These are phyloP conservation scores for Callipepla squamata DNA, from an alignment of 2,113 vertebrate species.

Conservation along the genomic window DNA sequence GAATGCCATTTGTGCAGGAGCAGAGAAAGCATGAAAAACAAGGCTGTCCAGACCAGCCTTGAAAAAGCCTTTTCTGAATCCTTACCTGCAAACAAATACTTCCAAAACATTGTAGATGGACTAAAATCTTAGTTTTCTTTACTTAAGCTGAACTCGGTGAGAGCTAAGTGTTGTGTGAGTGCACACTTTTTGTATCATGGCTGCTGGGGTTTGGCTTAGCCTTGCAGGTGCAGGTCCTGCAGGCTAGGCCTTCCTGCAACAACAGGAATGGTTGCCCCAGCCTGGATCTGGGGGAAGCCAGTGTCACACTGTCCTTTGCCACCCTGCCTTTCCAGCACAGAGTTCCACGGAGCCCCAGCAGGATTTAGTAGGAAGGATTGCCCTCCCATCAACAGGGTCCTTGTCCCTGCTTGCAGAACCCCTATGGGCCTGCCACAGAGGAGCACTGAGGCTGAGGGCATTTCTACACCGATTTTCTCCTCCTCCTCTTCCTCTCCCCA, in stretches of 20 bases:
- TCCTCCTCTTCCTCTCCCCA: not conserved
- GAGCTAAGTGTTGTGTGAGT: not conserved
- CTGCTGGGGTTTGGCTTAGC: not conserved
- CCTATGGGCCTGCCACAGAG: not conserved
- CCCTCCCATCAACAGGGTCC: not conserved
- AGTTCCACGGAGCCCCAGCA: not conserved
- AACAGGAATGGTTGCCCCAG: accelerated
- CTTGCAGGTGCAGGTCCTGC: not conserved
- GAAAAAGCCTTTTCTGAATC: not conserved
- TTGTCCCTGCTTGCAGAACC: not conserved
- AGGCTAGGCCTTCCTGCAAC: not conserved
- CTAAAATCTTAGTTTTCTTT: not conserved
- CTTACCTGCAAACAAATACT: not conserved
- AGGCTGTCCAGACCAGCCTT: not conserved
- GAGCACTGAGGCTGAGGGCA: not conserved
- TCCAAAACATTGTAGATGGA: accelerated
- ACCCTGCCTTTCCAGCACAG: not conserved
- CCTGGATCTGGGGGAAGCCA: not conserved
- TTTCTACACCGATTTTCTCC: not conserved
- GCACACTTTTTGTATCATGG: not conserved
- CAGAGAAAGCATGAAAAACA: not conserved
- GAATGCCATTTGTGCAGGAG: not conserved
- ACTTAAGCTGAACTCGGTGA: not conserved
- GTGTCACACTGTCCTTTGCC: not conserved
- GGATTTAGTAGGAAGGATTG: not conserved